Conservation (phyloP, 2,888 invertebrate genomes). For the Hofmannophila pseudospretella region DNA sequence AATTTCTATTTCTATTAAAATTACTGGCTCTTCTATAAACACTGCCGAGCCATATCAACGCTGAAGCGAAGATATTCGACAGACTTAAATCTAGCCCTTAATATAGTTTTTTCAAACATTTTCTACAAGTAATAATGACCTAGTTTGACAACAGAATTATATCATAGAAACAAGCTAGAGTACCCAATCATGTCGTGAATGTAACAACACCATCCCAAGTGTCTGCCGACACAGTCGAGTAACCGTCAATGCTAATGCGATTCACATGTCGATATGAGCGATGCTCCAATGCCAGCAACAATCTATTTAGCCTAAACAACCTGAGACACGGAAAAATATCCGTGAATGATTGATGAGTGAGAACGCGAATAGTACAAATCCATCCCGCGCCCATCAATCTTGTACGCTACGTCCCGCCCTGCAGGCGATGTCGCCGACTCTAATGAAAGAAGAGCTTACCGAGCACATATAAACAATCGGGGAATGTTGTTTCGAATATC, state of each 20-base stretch:
- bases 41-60: too few relatives aligned
- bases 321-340: conserved; percentile 76
- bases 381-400: conserved; percentile 72
- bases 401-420: conserved; percentile 37
- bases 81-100: too few relatives aligned
- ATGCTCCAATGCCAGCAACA: conserved; percentile 58
- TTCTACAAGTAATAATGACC: too few relatives aligned
- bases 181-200: neutral
- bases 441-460: conserved; percentile 76
- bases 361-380: conserved; percentile 75
- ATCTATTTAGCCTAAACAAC: conserved; percentile 74
- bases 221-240: conserved; percentile 11
- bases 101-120: too few relatives aligned
- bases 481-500: conserved; percentile 69
- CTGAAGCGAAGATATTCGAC: too few relatives aligned
- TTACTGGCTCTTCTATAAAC: too few relatives aligned
- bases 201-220: neutral
- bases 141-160: too few relatives aligned
- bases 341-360: conserved; percentile 74
- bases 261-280: conserved; percentile 56
- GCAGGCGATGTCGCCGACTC: conserved; percentile 61
- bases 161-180: neutral
- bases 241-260: conserved; percentile 52
- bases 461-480: conserved; percentile 72
- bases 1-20: too few relatives aligned